Base-by-base conservation (phyloP, 2,888 invertebrate genomes). In the Brassicogethes aeneus region DNA sequence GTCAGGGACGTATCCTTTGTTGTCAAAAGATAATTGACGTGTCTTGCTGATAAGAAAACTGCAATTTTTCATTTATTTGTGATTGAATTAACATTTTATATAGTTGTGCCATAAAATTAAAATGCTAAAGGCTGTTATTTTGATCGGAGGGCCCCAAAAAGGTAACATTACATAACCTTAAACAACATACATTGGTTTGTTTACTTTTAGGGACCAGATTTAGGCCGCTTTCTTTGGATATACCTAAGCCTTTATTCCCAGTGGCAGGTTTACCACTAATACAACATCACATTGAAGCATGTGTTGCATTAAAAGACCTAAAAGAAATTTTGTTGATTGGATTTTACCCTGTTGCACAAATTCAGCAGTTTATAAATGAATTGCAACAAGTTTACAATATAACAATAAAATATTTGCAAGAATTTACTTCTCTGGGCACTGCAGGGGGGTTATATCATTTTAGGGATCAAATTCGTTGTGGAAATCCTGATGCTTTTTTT, bases 391-490 rank as follows among this genome's bases (percentile, higher is more conserved):
- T 85, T 51, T 91, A 90, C 59, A 80, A 80, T 61, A 74, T 91
- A 35, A 82, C 79, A 53, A 87, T 91, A 41, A 79, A 88, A 83
- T 87, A 99, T 65, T 74, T 97, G 2, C 95, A 97, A 75, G 99
- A 99, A 67, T 94, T 91, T 61, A 85, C 86, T 2, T 82, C 93
- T 0, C 70, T 97, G 1, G 97, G 97, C 3, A 99, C 97, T 0
- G 97, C 91, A 0, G 99, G 99, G 16, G 95, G 96, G 15, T 79
- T 99, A 57, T 94, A 92, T 67, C 95, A 96, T 68, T 97, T 97
- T 66, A 77, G 96, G 17, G 96, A 97, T 67, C 94, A 95, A 68
- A 90, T 97, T 48, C 74, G 91, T 17, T 82, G 83, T 1, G 86
- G 95, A 3, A 85, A 82, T 62, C 91, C 94, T 0, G 77, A 85